These are phyloP conservation scores for Baronia brevicornis DNA, from an alignment of 2,888 invertebrate species.

Conservation along the genomic window DNA sequence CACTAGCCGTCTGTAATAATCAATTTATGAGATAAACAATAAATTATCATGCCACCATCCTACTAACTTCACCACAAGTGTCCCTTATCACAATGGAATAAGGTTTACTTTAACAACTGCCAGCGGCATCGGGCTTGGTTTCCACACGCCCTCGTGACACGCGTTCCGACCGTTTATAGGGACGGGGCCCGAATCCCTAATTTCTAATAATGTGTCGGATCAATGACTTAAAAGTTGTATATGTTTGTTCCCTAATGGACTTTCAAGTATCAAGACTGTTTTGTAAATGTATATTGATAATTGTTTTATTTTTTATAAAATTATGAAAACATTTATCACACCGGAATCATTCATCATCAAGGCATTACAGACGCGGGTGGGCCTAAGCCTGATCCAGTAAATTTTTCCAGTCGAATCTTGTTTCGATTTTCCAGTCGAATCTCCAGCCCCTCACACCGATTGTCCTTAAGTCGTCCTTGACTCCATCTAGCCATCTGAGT, in stretches of 20 bases:
- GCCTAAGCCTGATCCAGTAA: no score
- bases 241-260: slow-evolving; percentile 15
- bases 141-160: slow-evolving; percentile 9
- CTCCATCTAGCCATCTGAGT: no score
- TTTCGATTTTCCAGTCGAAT: no score
- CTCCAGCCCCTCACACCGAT: no score
- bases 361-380: no score
- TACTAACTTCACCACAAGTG: background rate
- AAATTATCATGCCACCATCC: slow-evolving; percentile 42
- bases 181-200: slow-evolving; percentile 30
- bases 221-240: slow-evolving; percentile 31
- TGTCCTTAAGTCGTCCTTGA: no score
- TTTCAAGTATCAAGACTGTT: slow-evolving; percentile 2
- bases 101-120: background rate
- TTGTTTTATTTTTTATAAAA: no score
- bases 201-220: slow-evolving; percentile 46
- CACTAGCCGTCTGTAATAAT: slow-evolving; percentile 53
- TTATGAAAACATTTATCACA: no score
- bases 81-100: background rate
- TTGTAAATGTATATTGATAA: slow-evolving; percentile 4
- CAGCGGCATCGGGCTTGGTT: slow-evolving; percentile 1
- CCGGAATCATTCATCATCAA: no score
- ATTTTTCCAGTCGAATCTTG: no score
- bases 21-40: slow-evolving; percentile 65
- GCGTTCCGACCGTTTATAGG: slow-evolving; percentile 11